Percentiles rank a stretch among this genome's conserved stretches.
Evolutionary conservation across 2,888 invertebrate species (phyloP).

Genomic region (Laspeyria flexula): DNA sequence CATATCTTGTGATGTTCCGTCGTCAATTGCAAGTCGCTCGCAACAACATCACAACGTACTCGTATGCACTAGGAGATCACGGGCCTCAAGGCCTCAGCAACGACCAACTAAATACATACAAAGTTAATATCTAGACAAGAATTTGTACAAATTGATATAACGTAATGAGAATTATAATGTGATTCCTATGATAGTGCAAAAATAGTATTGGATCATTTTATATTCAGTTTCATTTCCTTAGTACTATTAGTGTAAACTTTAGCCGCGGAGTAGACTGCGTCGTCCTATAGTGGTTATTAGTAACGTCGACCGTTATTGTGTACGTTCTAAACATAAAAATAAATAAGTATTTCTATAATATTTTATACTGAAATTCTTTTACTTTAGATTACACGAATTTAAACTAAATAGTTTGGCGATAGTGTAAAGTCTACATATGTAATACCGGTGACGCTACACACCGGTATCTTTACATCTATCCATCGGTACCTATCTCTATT

Average conservation of each 20-base stretch:
- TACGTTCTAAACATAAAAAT: neutral
- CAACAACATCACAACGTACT: too few species aligned
- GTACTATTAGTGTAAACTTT: conserved; percentile 21
- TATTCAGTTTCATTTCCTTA: conserved; percentile 39
- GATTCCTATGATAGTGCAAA: conserved; percentile 54
- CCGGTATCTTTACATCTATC: too few species aligned
- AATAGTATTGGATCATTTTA: conserved; percentile 48
- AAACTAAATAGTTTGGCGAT: too few species aligned
- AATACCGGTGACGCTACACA: too few species aligned
- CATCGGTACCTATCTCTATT: too few species aligned
- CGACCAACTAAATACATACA: conserved; percentile 43
- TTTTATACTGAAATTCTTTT: too few species aligned
- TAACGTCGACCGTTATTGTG: conserved; percentile 21
- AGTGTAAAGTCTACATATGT: too few species aligned
- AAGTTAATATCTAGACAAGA: conserved; percentile 43
- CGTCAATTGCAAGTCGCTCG: neutral
- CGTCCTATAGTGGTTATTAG: neutral
- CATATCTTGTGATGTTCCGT: conserved; percentile 4
- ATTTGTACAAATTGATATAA: conserved; percentile 58
- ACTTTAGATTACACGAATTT: too few species aligned
- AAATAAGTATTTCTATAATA: too few species aligned
- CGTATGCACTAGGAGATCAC: neutral
- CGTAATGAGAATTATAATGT: conserved; percentile 53
- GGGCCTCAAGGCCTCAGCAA: conserved; percentile 8
- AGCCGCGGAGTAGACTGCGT: conserved; percentile 2